Percentiles rank a stretch among this genome's conserved stretches.
Conservation (phyloP, 35 echinoderm and acorn worm genomes). For the Ophioderma brevispina region DNA sequence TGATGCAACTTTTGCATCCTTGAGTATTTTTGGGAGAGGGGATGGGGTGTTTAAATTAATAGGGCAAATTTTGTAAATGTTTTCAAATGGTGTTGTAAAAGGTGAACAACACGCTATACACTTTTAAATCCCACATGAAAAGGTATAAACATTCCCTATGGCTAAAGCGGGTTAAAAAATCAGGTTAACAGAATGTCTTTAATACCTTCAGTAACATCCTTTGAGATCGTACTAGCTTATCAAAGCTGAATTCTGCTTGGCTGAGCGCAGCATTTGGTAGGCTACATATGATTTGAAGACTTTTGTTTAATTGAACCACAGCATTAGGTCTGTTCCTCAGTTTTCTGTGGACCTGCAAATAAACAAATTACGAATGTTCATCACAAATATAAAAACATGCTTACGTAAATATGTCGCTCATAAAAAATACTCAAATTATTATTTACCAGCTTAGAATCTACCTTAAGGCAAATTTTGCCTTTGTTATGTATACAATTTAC, state of each 20-base stretch:
- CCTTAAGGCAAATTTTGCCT: too few species aligned
- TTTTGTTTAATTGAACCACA: not conserved
- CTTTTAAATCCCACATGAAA: too few species aligned
- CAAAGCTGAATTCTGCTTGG: slow-evolving; percentile 13
- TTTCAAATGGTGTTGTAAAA: too few species aligned
- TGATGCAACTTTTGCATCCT: too few species aligned
- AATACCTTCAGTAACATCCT: slow-evolving; percentile 27
- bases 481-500: too few species aligned
- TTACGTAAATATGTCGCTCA: not conserved
- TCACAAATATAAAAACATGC: not conserved
- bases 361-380: not conserved
- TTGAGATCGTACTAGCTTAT: slow-evolving; percentile 2
- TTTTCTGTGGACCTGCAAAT: slow-evolving; percentile 28
- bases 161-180: too few species aligned
- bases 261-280: slow-evolving; percentile 11
- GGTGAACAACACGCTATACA: too few species aligned
- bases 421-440: not conserved
- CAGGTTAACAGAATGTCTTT: too few species aligned
- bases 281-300: not conserved
- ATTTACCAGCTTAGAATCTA: not conserved
- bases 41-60: too few species aligned
- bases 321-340: not conserved
- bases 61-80: too few species aligned
- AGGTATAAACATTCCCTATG: too few species aligned
- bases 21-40: too few species aligned